Evolutionary conservation across 2,797 vertebrate genomes (phyloP).

Genomic region (Sebastes variabilis): DNA sequence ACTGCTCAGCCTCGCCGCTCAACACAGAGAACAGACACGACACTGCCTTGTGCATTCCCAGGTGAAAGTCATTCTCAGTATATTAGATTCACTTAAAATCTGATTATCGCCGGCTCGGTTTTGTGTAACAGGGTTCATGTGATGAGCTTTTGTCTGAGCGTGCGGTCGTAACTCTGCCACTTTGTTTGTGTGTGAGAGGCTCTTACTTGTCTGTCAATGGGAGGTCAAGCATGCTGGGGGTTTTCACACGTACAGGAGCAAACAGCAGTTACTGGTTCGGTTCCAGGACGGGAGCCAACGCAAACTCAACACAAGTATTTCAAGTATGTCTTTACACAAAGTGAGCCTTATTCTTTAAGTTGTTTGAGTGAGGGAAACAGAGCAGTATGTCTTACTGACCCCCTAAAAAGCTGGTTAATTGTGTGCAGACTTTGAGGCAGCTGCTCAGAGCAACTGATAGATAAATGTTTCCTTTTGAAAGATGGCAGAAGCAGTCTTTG

Average conservation of each 20-base stretch:
- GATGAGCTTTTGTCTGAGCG: conserved; percentile 52
- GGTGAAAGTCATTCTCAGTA: conserved; percentile 29
- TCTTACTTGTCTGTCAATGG: conserved; percentile 57
- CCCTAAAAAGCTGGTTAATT: neutral
- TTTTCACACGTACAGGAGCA: conserved; percentile 56
- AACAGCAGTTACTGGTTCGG: conserved; percentile 45
- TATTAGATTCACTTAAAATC: conserved; percentile 62
- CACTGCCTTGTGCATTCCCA: conserved; percentile 6
- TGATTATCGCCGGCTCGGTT: conserved; percentile 22
- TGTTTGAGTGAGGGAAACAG: conserved; percentile 36
- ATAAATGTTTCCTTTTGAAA: conserved; percentile 54
- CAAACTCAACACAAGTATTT: conserved; percentile 54
- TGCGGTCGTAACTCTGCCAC: conserved; percentile 34
- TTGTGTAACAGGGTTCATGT: conserved; percentile 54
- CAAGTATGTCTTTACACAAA: conserved; percentile 45
- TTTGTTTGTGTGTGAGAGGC: conserved; percentile 57
- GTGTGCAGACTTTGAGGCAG: conserved; percentile 19
- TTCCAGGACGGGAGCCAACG: conserved; percentile 52
- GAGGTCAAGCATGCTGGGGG: conserved; percentile 58
- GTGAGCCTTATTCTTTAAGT: conserved; percentile 16
- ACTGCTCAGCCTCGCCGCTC: neutral
- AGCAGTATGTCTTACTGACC: conserved; percentile 17
- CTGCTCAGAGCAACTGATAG: conserved; percentile 28
- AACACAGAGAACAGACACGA: conserved; percentile 21
- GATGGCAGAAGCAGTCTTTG: conserved; percentile 42